These are phyloP conservation scores for Cecropterus lyciades DNA, from an alignment of 1,140 invertebrate genomes.

Conservation along the genomic window DNA sequence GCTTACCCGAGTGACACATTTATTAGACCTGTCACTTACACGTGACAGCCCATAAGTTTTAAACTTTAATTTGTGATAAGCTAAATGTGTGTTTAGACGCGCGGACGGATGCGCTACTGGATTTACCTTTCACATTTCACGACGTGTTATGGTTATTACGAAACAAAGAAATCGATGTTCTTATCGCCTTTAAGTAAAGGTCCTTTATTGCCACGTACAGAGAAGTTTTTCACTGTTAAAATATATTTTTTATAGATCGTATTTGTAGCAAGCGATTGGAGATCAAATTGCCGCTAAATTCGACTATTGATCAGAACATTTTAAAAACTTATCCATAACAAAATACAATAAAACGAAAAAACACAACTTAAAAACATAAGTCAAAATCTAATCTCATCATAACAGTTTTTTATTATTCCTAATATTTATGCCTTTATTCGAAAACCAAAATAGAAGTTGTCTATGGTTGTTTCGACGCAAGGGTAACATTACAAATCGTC, in stretches of 20 bases:
- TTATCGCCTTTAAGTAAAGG: conserved; percentile 17
- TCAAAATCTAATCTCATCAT: too few relatives aligned
- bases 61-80: conserved; percentile 77
- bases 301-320: too few relatives aligned
- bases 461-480: conserved; percentile 47
- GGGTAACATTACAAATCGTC: conserved; percentile 64
- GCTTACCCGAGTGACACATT: conserved; percentile 67
- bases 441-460: conserved; percentile 57
- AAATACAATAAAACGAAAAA: too few relatives aligned
- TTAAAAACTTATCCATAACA: too few relatives aligned
- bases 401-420: too few relatives aligned
- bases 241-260: too few relatives aligned
- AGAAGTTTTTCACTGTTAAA: too few relatives aligned
- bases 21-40: conserved; percentile 73
- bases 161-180: conserved; percentile 19
- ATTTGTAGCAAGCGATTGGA: too few relatives aligned
- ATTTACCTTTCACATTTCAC: conserved; percentile 61
- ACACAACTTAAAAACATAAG: too few relatives aligned
- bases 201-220: not conserved
- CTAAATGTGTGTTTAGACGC: conserved; percentile 59
- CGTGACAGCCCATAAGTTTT: conserved; percentile 71
- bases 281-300: too few relatives aligned
- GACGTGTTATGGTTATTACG: conserved; percentile 27
- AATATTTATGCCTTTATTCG: not conserved
- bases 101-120: conserved; percentile 61